Evolutionary conservation across 2,888 invertebrate genomes (phyloP), one percentile per base, ranked within the genome.

Genomic region (Cheilosia grossa): DNA sequence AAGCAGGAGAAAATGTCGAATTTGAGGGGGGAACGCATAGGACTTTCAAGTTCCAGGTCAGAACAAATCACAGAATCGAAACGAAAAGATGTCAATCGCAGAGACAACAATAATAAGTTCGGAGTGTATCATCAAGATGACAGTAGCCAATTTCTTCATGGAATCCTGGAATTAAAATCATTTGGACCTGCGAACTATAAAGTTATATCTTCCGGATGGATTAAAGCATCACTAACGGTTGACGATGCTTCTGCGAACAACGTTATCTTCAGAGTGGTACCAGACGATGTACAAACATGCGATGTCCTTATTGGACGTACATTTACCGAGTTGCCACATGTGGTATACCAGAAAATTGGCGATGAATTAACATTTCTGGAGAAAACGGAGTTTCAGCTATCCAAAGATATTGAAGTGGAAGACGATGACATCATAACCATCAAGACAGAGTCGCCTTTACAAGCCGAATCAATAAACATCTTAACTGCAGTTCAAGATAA

Each of bases 1-100:
- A 44, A 17, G 19, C 67, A 54, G 19, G 58, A 70, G 69, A 53
- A 53, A 15, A 58, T 70, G 40, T 66, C 64, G 1, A 53, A 10
- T 24, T 42, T 64, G 40, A 21, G 64, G 21, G 51, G 37, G 3
- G 53, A 66, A 27, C 53, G 66, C 13, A 66, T 54, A n/a, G 66
- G 40, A 24, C n/a, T 24, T 27, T 27, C 24, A 27, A 27, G 24
- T 4, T 66, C 40, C 13, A n/a, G 24, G 4, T 15, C n/a, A 2
- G 9, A 37, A n/a, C 40, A 40, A 24, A 30, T 13, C 30, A n/a
- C 10, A 30, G 17, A 27, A 5, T 27, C 24, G 5, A 27, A 27
- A 27, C 24, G 24, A 1, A 17, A 47, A 3, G 21, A 24, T 21
- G 24, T 1, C 13, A 61, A 15, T 42, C 33, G 27, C 30, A 49